Percentiles rank a stretch among this genome's conserved stretches.
Evolutionary conservation across 2,113 vertebrate species (phyloP).

Genomic region (Ptychochromis oligacanthus): DNA sequence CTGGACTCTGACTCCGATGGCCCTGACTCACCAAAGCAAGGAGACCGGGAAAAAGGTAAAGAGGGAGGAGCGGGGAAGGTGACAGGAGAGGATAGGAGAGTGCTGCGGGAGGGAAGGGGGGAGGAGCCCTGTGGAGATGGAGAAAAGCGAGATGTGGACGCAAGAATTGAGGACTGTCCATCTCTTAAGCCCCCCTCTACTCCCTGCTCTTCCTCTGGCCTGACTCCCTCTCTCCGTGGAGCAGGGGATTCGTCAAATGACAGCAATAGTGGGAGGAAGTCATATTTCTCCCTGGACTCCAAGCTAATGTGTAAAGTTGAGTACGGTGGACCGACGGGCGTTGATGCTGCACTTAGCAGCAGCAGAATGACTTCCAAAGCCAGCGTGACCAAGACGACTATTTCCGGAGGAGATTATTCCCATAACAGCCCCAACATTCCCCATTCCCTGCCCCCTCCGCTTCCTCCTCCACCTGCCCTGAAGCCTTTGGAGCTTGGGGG

Average conservation of each 20-base stretch:
- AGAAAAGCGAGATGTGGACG: conserved; percentile 77
- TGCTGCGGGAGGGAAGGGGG: conserved; percentile 65
- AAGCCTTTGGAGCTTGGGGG: conserved; percentile 86
- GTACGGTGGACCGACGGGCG: conserved; percentile 55
- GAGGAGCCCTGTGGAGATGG: conserved; percentile 72
- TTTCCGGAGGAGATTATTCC: conserved; percentile 78
- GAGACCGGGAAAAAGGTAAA: conserved; percentile 77
- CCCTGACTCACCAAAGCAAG: conserved; percentile 82
- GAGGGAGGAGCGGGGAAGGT: conserved; percentile 69
- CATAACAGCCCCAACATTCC: conserved; percentile 75
- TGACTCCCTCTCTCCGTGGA: conserved; percentile 73
- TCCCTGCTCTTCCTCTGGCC: conserved; percentile 73
- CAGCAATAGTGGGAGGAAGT: conserved; percentile 76
- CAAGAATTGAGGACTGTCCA: conserved; percentile 77
- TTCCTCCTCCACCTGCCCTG: conserved; percentile 92
- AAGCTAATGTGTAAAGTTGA: conserved; percentile 82
- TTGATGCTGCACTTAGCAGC: conserved; percentile 63
- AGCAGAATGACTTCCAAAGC: conserved; percentile 79
- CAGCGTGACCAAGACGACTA: conserved; percentile 71
- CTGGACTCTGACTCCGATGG: conserved; percentile 96
- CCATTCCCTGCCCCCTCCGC: conserved; percentile 79
- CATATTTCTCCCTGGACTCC: conserved; percentile 81
- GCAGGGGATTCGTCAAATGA: conserved; percentile 73
- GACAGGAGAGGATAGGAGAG: conserved; percentile 73
- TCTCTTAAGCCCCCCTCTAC: conserved; percentile 81